Evolutionary conservation across 2,888 invertebrate genomes (phyloP).

Genomic region (Spisula solida): DNA sequence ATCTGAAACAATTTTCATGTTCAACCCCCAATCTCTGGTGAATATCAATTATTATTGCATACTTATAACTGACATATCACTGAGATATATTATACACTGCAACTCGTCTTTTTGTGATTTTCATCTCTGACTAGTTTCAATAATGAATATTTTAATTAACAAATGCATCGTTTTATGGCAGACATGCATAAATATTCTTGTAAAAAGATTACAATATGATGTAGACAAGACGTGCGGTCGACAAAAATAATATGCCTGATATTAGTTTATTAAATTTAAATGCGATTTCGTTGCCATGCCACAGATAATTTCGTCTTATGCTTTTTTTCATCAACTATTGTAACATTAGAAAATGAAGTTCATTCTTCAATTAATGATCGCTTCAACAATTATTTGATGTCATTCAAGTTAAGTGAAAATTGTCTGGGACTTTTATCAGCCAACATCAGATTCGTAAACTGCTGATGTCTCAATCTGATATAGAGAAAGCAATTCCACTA

Average conservation of each 20-base stretch:
- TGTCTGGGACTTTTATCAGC: no score
- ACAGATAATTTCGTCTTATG: no score
- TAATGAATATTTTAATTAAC: background rate
- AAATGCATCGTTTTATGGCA: background rate
- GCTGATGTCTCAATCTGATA: no score
- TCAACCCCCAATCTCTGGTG: background rate
- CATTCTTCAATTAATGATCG: no score
- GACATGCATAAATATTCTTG: background rate
- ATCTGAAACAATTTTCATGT: no score
- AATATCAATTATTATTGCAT: background rate
- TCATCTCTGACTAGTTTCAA: background rate
- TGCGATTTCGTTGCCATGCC: background rate
- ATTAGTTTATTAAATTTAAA: background rate
- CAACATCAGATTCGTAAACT: no score
- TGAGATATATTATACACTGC: background rate
- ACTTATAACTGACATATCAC: background rate
- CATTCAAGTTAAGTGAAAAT: no score
- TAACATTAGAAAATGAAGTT: no score
- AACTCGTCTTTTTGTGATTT: background rate
- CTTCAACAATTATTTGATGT: no score
- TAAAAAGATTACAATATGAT: background rate
- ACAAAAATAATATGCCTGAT: background rate
- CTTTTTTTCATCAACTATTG: no score
- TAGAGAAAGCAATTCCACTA: no score
- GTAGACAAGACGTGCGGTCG: background rate